Percentiles rank a stretch among this genome's conserved stretches.
Conservation (phyloP, 2,888 invertebrate genomes). For the Hypolimnas misippus region DNA sequence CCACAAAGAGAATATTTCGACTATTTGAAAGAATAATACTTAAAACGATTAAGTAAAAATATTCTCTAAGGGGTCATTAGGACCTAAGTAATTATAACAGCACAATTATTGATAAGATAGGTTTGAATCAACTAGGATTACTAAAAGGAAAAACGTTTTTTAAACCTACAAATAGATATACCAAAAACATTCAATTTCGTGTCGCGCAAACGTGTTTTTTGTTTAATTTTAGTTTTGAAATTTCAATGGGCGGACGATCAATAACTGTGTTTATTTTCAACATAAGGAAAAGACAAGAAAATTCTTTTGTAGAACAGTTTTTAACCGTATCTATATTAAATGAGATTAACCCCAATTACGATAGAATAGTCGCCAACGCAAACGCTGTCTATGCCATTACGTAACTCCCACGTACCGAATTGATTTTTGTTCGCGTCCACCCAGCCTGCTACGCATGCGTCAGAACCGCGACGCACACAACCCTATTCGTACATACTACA, state of each 20-base stretch:
- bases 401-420: conserved; percentile 80
- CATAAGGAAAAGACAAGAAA: neutral
- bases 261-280: neutral
- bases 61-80: too few relatives aligned
- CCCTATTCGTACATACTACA: conserved; percentile 53
- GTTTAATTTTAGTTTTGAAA: neutral
- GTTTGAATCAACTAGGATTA: too few relatives aligned
- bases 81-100: too few relatives aligned
- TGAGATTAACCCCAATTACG: conserved; percentile 64
- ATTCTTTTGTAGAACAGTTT: neutral
- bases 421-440: conserved; percentile 76
- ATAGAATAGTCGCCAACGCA: conserved; percentile 59
- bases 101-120: too few relatives aligned
- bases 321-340: conserved; percentile 45
- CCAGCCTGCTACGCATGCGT: conserved; percentile 69
- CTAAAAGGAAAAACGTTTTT: too few relatives aligned
- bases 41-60: too few relatives aligned
- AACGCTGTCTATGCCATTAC: conserved; percentile 69
- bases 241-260: neutral
- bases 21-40: too few relatives aligned
- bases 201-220: neutral
- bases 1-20: too few relatives aligned
- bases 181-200: too few relatives aligned
- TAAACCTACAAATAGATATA: too few relatives aligned
- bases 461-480: conserved; percentile 63